Percentiles rank a stretch among this genome's conserved stretches.
These are phyloP conservation scores for Odontomyia ornata DNA, from an alignment of 2,888 invertebrate genomes.

Conservation along the genomic window DNA sequence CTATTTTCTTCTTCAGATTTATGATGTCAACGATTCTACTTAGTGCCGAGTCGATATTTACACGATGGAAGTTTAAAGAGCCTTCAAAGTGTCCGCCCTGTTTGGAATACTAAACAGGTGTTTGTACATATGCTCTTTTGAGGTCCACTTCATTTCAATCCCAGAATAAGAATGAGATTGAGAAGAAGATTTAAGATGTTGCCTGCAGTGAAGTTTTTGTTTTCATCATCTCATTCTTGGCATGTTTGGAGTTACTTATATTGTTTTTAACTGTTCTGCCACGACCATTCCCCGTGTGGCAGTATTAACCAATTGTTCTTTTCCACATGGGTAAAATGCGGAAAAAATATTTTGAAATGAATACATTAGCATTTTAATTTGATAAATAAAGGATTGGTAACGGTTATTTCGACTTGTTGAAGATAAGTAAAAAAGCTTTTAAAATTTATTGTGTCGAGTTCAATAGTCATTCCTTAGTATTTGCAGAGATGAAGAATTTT, in stretches of 20 bases:
- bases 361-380: constrained; percentile 15
- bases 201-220: background rate
- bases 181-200: background rate
- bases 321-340: constrained; percentile 5
- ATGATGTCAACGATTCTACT: constrained; percentile 37
- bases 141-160: constrained; percentile 7
- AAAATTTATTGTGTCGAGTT: too few relatives aligned
- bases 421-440: background rate
- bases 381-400: background rate
- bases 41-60: constrained; percentile 35
- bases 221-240: background rate
- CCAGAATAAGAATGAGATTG: background rate
- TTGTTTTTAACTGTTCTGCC: background rate
- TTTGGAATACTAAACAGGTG: constrained; percentile 37
- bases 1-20: constrained; percentile 37
- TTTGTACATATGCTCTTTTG: constrained; percentile 24
- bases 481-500: too few relatives aligned
- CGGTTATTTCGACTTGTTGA: background rate
- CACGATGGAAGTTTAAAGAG: constrained; percentile 33
- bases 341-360: background rate
- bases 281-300: background rate
- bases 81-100: constrained; percentile 40
- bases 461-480: too few relatives aligned
- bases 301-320: background rate
- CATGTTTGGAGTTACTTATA: background rate